Evolutionary conservation across 2,113 vertebrate species (phyloP).

Genomic region (mouse (Mus musculus)): DNA sequence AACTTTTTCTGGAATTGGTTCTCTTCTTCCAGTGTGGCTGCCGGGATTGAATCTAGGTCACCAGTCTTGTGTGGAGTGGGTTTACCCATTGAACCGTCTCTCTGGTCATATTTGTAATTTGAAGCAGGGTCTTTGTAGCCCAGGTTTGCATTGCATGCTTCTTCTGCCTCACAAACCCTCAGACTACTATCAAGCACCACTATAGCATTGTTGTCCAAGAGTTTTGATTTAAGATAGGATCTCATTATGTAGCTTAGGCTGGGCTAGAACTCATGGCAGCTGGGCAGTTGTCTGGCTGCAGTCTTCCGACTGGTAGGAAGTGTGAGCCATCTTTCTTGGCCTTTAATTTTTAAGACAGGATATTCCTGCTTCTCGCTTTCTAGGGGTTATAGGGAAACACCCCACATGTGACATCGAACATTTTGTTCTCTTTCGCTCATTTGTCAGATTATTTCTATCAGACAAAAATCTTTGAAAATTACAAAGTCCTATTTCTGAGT

Average conservation of each 20-base stretch:
- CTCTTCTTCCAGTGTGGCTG: neutral
- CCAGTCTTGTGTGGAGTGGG: neutral
- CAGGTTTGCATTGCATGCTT: neutral
- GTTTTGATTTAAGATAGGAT: neutral
- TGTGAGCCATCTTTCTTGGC: neutral
- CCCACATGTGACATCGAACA: neutral
- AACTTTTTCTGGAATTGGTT: neutral
- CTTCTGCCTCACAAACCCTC: neutral
- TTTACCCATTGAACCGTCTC: neutral
- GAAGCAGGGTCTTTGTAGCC: neutral
- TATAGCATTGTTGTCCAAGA: neutral
- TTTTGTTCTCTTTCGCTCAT: neutral
- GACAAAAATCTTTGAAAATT: slow-evolving; percentile 24
- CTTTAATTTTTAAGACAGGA: neutral
- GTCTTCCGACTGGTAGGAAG: neutral
- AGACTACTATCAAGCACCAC: neutral
- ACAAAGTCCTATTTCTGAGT: neutral
- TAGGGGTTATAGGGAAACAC: too few species aligned
- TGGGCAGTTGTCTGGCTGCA: too few species aligned
- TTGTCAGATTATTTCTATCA: slow-evolving; percentile 20
- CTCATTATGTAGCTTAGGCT: neutral
- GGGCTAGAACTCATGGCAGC: neutral
- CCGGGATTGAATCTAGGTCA: neutral
- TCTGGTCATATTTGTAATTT: neutral
- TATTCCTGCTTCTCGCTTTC: neutral